Evolutionary conservation across 2,888 invertebrate species (phyloP), one percentile per base, ranked within the genome.

Genomic region (Oxystoma pomonae): DNA sequence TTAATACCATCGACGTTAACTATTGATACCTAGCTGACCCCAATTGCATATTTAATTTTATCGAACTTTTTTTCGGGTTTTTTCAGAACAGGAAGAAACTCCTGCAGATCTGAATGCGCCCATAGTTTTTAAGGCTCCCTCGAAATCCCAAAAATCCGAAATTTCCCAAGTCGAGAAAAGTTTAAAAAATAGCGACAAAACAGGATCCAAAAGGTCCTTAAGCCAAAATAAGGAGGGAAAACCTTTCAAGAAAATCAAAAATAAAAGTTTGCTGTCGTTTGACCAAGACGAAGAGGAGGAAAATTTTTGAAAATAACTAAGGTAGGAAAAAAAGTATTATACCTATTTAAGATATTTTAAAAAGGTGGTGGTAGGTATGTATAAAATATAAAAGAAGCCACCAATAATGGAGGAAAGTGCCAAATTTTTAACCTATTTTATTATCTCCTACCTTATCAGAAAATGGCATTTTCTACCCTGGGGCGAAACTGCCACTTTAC

Each of bases 91-190:
- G 73, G 83, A 83, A 63, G 82, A 83, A 71, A 80, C 81, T 51
- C 86, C 85, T 22, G 88, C 88, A 51, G 87, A 89, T 78, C 78
- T 89, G 67, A 81, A 74, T 60, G 81, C 84, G 69, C 84, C 83
- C 53, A 82, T 89, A 64, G 79, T 88, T 65, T 67, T 67, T 62
- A 82, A 82, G 73, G 77, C 78, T 55, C 75, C 76, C 1, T 69
- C 70, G 55, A 78, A 79, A 69, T 65, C 68, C 60, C 63, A 69
- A 62, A 17, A 17, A 18, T 2, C 20, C 22, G 16, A 12, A 19
- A 52, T 22, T 50, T 57, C 20, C 50, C 1, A 62, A 12, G n/a
- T 1, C 51, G 55, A 62, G 57, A 18, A 61, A 51, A n/a, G 18
- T 21, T 58, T 61, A 53, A 58, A 68, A 62, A 62, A 18, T 58